A percentile compares a stretch with the other conserved stretches of the same genome.
Conservation (phyloP, 2,888 invertebrate genomes). For the Lingula anatina region DNA sequence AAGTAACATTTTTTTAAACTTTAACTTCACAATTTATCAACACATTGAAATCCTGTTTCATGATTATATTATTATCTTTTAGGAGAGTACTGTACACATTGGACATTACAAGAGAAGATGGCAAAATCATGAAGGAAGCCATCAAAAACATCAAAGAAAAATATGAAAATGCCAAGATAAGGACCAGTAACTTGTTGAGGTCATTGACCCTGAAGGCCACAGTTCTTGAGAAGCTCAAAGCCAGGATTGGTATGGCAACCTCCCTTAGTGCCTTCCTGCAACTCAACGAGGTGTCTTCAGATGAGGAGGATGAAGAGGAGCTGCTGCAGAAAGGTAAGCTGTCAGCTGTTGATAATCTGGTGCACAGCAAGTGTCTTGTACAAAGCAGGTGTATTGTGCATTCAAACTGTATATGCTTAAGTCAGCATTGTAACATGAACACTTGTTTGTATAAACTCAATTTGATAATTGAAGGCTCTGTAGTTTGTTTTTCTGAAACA, state of each 20-base stretch:
- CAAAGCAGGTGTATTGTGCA: too few relatives aligned
- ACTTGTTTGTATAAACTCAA: too few relatives aligned
- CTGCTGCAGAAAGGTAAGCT: slow-evolving; percentile 38
- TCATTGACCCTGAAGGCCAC: slow-evolving; percentile 45
- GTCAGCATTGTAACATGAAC: too few relatives aligned
- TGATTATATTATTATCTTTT: background rate
- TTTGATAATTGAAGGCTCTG: too few relatives aligned
- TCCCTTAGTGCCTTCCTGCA: slow-evolving; percentile 49
- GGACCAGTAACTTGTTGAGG: slow-evolving; percentile 34
- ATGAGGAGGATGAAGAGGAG: slow-evolving; percentile 44
- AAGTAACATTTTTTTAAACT: too few relatives aligned
- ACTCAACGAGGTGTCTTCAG: slow-evolving; percentile 42
- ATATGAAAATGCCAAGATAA: slow-evolving; percentile 38
- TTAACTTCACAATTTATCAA: too few relatives aligned
- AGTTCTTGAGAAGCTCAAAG: slow-evolving; percentile 40
- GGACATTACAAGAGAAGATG: slow-evolving; percentile 46
- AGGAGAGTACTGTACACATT: slow-evolving; percentile 50
- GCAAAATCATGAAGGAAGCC: slow-evolving; percentile 44
- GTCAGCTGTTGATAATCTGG: background rate
- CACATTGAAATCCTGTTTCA: background rate
- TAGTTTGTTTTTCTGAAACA: too few relatives aligned
- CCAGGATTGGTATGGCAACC: slow-evolving; percentile 38
- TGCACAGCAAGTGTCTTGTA: too few relatives aligned
- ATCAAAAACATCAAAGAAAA: slow-evolving; percentile 40
- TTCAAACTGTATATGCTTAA: too few relatives aligned